Percentiles rank a stretch among this genome's conserved stretches.
phyloP scores from a whole-genome alignment of 2,113 vertebrate genomes.

The Onychorhynchus coronatus region DNA sequence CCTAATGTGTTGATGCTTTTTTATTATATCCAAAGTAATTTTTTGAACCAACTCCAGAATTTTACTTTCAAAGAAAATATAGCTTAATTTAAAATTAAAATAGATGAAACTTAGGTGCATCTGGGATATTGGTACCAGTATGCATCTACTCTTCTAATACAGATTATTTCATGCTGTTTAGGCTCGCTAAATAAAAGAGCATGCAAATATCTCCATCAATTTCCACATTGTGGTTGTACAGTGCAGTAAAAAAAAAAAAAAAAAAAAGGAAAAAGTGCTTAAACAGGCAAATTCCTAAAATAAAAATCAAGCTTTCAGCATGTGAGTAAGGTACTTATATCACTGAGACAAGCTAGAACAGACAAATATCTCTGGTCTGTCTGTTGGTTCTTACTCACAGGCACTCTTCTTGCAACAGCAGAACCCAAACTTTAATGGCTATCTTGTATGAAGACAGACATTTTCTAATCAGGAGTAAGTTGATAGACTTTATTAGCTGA shows the following conservation, averaged over 20 bases:
- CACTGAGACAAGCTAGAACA: not conserved
- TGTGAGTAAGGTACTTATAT: not conserved
- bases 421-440: not conserved
- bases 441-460: not conserved
- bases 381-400: not conserved
- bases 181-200: not conserved
- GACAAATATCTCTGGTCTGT: not conserved
- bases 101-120: not conserved
- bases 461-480: not conserved
- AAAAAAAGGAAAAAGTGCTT: not conserved
- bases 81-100: conserved; percentile 37
- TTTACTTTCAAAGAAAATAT: conserved; percentile 6
- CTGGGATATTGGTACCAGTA: not conserved
- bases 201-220: not conserved
- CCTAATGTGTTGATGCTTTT: not conserved
- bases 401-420: not conserved
- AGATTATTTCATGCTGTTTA: not conserved
- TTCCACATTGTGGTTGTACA: not conserved
- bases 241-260: not conserved
- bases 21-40: not conserved
- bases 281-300: not conserved
- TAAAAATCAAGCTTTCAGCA: not conserved
- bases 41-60: not conserved
- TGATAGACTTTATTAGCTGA: not conserved
- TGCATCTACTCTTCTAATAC: not conserved